Evolutionary conservation across 2,888 invertebrate species (phyloP), one percentile per base, ranked within the genome.

Genomic region (Incurvaria masculella): DNA sequence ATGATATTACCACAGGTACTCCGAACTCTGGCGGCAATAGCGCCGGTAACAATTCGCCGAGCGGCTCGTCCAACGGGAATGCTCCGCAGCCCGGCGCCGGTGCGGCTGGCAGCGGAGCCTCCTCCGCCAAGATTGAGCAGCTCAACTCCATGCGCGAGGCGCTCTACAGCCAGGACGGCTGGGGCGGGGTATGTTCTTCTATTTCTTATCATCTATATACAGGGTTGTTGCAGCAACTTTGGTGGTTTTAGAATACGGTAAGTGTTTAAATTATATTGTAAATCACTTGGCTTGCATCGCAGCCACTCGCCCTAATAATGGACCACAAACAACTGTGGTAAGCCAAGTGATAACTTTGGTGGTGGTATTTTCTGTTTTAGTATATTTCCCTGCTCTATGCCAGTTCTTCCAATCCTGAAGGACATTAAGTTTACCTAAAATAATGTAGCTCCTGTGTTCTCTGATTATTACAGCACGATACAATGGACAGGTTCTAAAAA

Each of bases 131-230:
- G 72, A 83, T 94, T 57, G 93, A 94, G 75, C 92, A 93, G 72
- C 81, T 94, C 54, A 93, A 89, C 70, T 91, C 88, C 52, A 93
- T 94, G 91, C 83, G 94, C 53, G 94, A 94, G 70, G 91, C 93
- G 46, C 83, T 94, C 51, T 94, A 91, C 66, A 90, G 92, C 68
- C 91, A 90, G 65, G 94, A 95, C 66, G 94, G 94, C 56, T 94
- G 94, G 95, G 94, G 94, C 54, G 92, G 93, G 59, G 89, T 89
- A 81, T 85, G 88, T 85, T 56, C 55, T 33, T 27, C 39, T 48
- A 38, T n/a, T 21, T 20, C 40, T 41, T 48, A 41, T 44, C 4
- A n/a, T 44, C 44, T 21, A 8, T 26, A 44, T 21, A 14, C 20
- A 27, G 33, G 8, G 33, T 38, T 16, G 16, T 38, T 16, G n/a